phyloP scores from a whole-genome alignment of 2,888 invertebrate species.

The Drosophila tanythrix region DNA sequence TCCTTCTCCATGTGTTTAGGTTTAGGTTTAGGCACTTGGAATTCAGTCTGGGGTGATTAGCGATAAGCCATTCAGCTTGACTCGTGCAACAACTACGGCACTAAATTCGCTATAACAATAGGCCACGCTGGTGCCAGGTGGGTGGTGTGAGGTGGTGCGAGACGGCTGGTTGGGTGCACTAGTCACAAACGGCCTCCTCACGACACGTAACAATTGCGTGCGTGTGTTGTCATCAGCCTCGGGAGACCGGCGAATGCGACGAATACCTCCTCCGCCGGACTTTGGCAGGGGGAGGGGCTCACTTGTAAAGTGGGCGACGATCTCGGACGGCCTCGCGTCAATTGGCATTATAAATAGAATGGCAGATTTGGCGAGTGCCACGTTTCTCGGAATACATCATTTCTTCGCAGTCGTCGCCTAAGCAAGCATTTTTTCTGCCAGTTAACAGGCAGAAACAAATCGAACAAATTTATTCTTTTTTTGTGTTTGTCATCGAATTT shows the following conservation, averaged over 20 bases:
- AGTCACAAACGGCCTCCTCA: constrained; percentile 34
- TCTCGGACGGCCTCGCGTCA: constrained; percentile 60
- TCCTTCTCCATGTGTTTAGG: background rate
- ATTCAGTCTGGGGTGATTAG: constrained; percentile 27
- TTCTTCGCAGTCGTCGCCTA: constrained; percentile 23
- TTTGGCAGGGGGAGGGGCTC: background rate
- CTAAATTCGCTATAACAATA: background rate
- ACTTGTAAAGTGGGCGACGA: constrained; percentile 59
- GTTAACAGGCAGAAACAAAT: background rate
- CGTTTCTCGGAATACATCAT: constrained; percentile 31
- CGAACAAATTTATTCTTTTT: background rate
- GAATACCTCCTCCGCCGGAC: background rate
- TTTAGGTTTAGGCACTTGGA: constrained; percentile 17
- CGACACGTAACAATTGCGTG: constrained; percentile 42
- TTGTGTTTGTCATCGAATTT: background rate
- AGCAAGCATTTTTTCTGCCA: background rate
- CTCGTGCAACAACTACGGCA: background rate
- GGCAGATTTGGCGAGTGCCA: constrained; percentile 48
- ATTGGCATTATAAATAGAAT: constrained; percentile 74
- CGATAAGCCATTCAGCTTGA: constrained; percentile 21
- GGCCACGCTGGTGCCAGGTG: background rate
- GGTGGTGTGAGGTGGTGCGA: background rate
- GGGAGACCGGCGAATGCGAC: constrained; percentile 1
- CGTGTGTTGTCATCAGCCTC: constrained; percentile 16
- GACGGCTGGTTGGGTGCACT: background rate